Percentiles rank a stretch among this genome's conserved stretches.
phyloP scores from a whole-genome alignment of 2,113 vertebrate genomes.

The Thalassarche chlororhynchos region DNA sequence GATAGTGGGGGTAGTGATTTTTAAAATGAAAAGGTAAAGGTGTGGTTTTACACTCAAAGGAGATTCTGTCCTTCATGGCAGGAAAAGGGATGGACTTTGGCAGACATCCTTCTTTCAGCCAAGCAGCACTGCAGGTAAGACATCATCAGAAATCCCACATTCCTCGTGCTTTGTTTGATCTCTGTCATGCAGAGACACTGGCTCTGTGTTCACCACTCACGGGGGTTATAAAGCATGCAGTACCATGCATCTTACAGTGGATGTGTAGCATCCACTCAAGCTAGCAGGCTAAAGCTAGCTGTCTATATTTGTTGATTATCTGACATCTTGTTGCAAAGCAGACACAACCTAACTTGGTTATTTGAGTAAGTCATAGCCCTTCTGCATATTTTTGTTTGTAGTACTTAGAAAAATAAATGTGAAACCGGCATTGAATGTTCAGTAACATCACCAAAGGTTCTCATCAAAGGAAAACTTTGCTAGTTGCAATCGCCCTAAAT shows the following conservation, averaged over 20 bases:
- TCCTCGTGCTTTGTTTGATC: neutral
- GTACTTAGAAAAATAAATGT: neutral
- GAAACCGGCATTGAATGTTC: neutral
- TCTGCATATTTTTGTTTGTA: neutral
- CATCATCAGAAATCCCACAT: neutral
- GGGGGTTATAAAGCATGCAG: neutral
- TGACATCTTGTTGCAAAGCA: neutral
- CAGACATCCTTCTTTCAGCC: neutral
- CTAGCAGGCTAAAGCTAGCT: neutral
- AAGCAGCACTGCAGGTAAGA: neutral
- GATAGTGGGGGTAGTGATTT: no score
- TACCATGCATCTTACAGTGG: neutral
- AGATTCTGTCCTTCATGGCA: neutral
- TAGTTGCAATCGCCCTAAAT: neutral
- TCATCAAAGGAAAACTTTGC: neutral
- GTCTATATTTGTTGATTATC: neutral
- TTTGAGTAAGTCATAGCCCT: neutral
- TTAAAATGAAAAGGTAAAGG: neutral
- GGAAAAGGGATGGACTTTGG: neutral
- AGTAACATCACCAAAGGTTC: neutral
- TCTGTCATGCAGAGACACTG: neutral
- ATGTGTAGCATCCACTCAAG: neutral
- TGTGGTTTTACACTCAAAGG: neutral
- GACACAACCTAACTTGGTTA: neutral
- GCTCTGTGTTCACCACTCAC: neutral